A percentile compares a stretch with the other conserved stretches of the same genome.
Evolutionary conservation across 2,888 invertebrate genomes (phyloP).

Genomic region (Drosophila mulleri): DNA sequence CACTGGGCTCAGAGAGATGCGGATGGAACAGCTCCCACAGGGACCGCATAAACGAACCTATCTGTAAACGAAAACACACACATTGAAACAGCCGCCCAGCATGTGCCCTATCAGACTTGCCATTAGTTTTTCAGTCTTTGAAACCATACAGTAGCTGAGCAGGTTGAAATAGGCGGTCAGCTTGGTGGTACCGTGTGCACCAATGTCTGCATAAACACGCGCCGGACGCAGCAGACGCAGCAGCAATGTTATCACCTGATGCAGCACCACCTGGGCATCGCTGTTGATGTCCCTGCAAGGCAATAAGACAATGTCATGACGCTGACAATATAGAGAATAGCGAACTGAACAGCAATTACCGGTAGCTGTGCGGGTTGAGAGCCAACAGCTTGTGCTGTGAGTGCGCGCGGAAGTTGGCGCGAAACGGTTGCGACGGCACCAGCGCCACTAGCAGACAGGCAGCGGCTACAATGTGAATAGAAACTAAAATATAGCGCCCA

Average conservation of each 20-base stretch:
- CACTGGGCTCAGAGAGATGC: constrained; percentile 96
- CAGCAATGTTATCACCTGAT: constrained; percentile 90
- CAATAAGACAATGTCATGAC: background rate
- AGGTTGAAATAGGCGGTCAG: constrained; percentile 96
- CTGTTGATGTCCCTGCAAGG: constrained; percentile 85
- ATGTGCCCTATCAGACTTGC: constrained; percentile 85
- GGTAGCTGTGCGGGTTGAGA: constrained; percentile 77
- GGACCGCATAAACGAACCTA: constrained; percentile 95
- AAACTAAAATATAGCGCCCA: background rate
- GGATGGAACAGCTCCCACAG: constrained; percentile 98
- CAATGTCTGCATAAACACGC: constrained; percentile 93
- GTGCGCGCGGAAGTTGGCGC: constrained; percentile 91
- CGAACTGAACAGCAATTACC: constrained; percentile 54
- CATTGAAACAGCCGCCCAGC: background rate
- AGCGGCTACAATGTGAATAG: constrained; percentile 87
- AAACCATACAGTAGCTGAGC: constrained; percentile 95
- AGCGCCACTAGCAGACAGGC: constrained; percentile 95
- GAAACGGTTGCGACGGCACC: constrained; percentile 95
- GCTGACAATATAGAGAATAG: too few relatives aligned
- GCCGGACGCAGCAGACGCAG: constrained; percentile 92
- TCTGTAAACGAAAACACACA: constrained; percentile 86
- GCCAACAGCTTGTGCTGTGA: constrained; percentile 85
- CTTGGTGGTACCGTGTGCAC: constrained; percentile 95
- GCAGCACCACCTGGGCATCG: constrained; percentile 88
- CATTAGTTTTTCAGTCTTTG: constrained; percentile 96